These are phyloP conservation scores for Catocala sponsa DNA, from an alignment of 2,888 invertebrate species.

Conservation along the genomic window DNA sequence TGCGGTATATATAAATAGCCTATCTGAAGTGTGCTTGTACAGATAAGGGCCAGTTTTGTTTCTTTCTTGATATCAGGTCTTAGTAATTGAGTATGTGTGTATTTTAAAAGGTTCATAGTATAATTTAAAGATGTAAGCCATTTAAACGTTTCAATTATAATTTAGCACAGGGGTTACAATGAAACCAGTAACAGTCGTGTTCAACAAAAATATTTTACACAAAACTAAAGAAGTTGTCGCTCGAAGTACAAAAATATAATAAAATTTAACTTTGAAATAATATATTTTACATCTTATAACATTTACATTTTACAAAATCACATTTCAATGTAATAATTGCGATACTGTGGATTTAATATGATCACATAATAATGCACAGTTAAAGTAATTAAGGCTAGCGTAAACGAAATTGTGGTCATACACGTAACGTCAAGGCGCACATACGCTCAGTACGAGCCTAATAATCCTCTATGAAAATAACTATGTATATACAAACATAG, in stretches of 20 bases:
- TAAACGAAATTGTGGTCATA: constrained; percentile 28
- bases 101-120: constrained; percentile 9
- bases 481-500: constrained; percentile 39
- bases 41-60: background rate
- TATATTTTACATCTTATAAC: constrained; percentile 71
- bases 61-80: background rate
- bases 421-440: constrained; percentile 16
- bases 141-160: constrained; percentile 20
- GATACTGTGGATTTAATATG: constrained; percentile 49
- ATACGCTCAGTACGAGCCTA: constrained; percentile 21
- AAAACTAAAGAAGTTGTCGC: constrained; percentile 61
- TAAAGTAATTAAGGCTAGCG: constrained; percentile 36
- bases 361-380: constrained; percentile 44
- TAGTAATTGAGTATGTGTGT: too few species aligned
- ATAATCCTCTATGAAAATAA: constrained; percentile 26
- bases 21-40: too few species aligned
- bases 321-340: constrained; percentile 61
- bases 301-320: constrained; percentile 69
- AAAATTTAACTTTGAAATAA: constrained; percentile 70
- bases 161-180: constrained; percentile 49
- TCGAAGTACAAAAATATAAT: constrained; percentile 83
- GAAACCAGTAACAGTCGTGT: constrained; percentile 60
- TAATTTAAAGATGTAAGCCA: constrained; percentile 21
- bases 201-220: constrained; percentile 70
- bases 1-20: too few species aligned